phyloP scores from a whole-genome alignment of 2,888 invertebrate genomes.

The Perithous albicinctus region DNA sequence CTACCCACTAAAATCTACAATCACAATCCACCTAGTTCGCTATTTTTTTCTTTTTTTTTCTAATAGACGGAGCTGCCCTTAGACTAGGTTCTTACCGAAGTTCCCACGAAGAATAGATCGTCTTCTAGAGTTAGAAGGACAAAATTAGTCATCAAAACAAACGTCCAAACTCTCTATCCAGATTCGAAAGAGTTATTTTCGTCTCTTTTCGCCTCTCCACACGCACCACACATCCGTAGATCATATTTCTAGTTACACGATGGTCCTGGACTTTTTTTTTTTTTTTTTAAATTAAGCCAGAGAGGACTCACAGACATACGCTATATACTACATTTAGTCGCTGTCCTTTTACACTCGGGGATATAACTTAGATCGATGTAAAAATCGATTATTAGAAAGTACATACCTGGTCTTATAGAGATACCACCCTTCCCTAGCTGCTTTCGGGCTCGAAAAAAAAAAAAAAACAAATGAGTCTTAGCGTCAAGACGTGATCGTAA shows the following conservation, averaged over 20 bases:
- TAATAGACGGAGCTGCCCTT: conserved; percentile 54
- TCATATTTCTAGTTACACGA: conserved; percentile 13
- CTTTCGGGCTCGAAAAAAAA: conserved; percentile 80
- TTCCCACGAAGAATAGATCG: conserved; percentile 37
- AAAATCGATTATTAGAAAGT: conserved; percentile 51
- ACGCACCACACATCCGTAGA: conserved; percentile 14
- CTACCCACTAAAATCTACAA: conserved; percentile 29
- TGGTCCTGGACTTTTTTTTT: conserved; percentile 10
- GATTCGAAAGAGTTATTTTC: background rate
- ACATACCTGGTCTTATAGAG: conserved; percentile 35
- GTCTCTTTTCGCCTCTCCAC: conserved; percentile 1
- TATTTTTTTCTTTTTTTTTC: conserved; percentile 19
- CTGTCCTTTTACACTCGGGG: conserved; percentile 43
- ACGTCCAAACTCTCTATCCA: background rate
- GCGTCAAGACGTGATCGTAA: conserved; percentile 64
- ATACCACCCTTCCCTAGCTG: conserved; percentile 83
- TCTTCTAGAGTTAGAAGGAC: conserved; percentile 30
- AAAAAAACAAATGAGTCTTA: conserved; percentile 63
- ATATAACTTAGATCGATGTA: conserved; percentile 46
- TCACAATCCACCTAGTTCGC: conserved; percentile 46
- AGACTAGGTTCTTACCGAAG: conserved; percentile 26
- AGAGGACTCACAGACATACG: conserved; percentile 53
- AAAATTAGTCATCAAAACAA: conserved; percentile 3
- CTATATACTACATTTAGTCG: conserved; percentile 34
- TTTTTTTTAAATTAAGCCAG: conserved; percentile 16